These are phyloP conservation scores for Aurelia aurita DNA, from an alignment of 30 jellyfish, hydroid and myxozoan genomes.

Conservation along the genomic window DNA sequence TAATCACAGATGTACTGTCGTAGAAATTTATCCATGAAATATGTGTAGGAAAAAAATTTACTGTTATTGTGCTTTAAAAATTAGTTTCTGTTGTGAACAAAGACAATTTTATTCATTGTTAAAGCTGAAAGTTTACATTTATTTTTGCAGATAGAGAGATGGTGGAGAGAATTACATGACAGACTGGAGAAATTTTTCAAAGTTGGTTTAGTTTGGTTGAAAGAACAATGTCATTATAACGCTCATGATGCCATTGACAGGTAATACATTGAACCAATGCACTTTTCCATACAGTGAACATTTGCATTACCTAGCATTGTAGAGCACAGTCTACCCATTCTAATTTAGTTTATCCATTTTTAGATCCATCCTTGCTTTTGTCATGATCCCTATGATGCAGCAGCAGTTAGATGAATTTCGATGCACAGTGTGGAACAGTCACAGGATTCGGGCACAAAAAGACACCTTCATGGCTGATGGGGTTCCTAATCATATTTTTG, in stretches of 20 bases:
- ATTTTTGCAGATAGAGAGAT: constrained; percentile 32
- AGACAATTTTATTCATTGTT: background rate
- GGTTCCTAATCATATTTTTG: constrained; percentile 34
- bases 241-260: constrained; percentile 21
- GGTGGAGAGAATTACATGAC: constrained; percentile 65
- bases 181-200: constrained; percentile 58
- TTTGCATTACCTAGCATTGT: no score
- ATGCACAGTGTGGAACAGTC: constrained; percentile 33
- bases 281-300: background rate
- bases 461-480: constrained; percentile 49
- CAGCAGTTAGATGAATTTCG: constrained; percentile 26
- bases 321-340: background rate
- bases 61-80: no score
- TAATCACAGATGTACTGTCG: no score
- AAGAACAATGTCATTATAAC: constrained; percentile 45
- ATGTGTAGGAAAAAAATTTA: background rate
- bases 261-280: background rate
- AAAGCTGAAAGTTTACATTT: background rate
- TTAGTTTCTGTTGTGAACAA: no score
- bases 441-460: constrained; percentile 30
- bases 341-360: background rate
- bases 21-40: background rate
- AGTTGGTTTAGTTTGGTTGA: constrained; percentile 31
- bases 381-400: constrained; percentile 48
- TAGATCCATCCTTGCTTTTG: constrained; percentile 23